These are phyloP conservation scores for Tetranychus cinnabarinus DNA, from an alignment of 1,140 invertebrate genomes.

Conservation along the genomic window DNA sequence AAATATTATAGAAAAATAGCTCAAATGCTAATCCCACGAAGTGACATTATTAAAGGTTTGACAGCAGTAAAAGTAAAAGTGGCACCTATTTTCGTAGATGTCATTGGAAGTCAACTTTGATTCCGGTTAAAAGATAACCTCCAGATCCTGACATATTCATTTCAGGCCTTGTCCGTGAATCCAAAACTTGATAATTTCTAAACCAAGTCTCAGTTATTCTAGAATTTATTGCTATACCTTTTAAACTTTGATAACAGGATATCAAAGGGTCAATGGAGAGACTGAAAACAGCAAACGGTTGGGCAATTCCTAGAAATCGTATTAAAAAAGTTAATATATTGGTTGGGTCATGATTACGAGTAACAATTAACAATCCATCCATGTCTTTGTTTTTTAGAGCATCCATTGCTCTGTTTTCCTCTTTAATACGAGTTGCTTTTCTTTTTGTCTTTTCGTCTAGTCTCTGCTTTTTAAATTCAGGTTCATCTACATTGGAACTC, in stretches of 20 bases:
- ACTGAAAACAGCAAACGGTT: constrained; percentile 61
- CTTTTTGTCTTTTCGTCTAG: not conserved
- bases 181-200: constrained; percentile 62
- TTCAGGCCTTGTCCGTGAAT: constrained; percentile 56
- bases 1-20: too few relatives aligned
- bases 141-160: constrained; percentile 46
- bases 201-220: constrained; percentile 62
- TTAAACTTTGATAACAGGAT: constrained; percentile 5
- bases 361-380: constrained; percentile 50
- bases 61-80: not conserved
- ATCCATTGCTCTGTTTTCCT: constrained; percentile 9
- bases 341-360: constrained; percentile 51
- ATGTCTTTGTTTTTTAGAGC: constrained; percentile 23
- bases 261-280: constrained; percentile 36
- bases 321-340: constrained; percentile 48
- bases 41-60: too few relatives aligned
- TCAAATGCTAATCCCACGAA: too few relatives aligned
- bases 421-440: constrained; percentile 1
- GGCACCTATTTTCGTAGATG: too few relatives aligned
- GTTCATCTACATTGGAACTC: not conserved
- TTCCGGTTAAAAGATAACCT: constrained; percentile 47
- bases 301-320: constrained; percentile 42
- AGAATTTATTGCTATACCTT: constrained; percentile 39
- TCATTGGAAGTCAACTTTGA: constrained; percentile 14
- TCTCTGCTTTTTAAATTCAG: not conserved